Evolutionary conservation across 2,113 vertebrate species (phyloP).

Genomic region (Rostratula benghalensis): DNA sequence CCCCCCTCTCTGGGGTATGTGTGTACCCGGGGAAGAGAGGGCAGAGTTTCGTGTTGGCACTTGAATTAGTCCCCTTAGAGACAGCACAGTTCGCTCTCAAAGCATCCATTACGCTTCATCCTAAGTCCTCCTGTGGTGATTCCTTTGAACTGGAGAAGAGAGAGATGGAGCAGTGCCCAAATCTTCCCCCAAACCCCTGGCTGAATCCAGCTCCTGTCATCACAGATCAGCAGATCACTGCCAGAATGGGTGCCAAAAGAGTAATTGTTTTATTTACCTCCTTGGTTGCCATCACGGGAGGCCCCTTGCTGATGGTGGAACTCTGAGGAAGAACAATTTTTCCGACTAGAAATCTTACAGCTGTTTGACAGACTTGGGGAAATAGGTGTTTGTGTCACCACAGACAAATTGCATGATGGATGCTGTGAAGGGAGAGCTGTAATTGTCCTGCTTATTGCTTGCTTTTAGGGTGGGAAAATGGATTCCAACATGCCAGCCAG

Average conservation of each 20-base stretch:
- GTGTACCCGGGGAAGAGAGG: not conserved
- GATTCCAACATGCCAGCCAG: slow-evolving; percentile 73
- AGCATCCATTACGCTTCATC: not conserved
- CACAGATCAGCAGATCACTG: not conserved
- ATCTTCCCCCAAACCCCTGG: not conserved
- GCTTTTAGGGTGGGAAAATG: slow-evolving; percentile 70
- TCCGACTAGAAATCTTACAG: not conserved
- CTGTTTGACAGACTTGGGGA: not conserved
- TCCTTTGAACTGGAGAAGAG: not conserved
- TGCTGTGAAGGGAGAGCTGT: not conserved
- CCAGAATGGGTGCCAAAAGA: not conserved
- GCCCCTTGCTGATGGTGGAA: not conserved
- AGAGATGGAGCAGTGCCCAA: not conserved
- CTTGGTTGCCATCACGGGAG: not conserved
- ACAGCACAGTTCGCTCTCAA: not conserved
- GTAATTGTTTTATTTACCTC: not conserved
- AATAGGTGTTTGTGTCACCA: not conserved
- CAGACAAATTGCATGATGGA: not conserved
- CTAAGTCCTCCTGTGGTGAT: not conserved
- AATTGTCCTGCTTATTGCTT: not conserved
- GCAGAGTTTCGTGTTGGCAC: not conserved
- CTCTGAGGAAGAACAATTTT: not conserved
- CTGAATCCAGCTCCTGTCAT: not conserved
- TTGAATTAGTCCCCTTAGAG: not conserved
- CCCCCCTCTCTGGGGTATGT: accelerated